Percentiles rank a stretch among this genome's conserved stretches.
phyloP scores from a whole-genome alignment of 2,797 vertebrate genomes.

The Oreonectes daqikongensis region DNA sequence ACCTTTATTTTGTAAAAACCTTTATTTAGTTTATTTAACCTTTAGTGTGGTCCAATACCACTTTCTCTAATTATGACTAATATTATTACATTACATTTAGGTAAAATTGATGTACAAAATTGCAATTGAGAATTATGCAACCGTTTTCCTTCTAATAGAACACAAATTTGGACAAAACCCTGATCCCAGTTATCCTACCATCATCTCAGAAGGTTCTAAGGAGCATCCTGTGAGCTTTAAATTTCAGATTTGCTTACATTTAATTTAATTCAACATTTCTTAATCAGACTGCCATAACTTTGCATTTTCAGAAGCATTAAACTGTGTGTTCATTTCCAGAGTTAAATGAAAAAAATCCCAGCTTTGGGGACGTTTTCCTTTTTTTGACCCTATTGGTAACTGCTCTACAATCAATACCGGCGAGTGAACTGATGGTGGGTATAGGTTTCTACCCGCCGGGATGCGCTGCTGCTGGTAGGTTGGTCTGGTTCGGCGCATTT shows the following conservation, averaged over 20 bases:
- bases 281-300: not conserved
- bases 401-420: constrained; percentile 14
- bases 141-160: not conserved
- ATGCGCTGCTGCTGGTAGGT: constrained; percentile 47
- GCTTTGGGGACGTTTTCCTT: too few species aligned
- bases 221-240: not conserved
- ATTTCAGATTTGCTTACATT: not conserved
- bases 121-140: not conserved
- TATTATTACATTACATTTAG: too few species aligned
- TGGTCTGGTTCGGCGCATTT: constrained; percentile 50
- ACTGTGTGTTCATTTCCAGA: not conserved
- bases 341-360: not conserved
- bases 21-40: too few species aligned
- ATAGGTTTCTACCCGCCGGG: constrained; percentile 49
- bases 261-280: not conserved
- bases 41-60: too few species aligned
- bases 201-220: not conserved
- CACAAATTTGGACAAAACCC: not conserved
- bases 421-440: constrained; percentile 36
- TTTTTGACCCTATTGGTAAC: not conserved
- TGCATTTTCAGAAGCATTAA: not conserved
- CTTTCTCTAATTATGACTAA: too few species aligned
- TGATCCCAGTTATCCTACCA: not conserved
- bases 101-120: too few species aligned
- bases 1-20: too few species aligned